Percentiles rank a stretch among this genome's conserved stretches.
Conservation (phyloP, 2,113 vertebrate species). For the Tringa solitaria region DNA sequence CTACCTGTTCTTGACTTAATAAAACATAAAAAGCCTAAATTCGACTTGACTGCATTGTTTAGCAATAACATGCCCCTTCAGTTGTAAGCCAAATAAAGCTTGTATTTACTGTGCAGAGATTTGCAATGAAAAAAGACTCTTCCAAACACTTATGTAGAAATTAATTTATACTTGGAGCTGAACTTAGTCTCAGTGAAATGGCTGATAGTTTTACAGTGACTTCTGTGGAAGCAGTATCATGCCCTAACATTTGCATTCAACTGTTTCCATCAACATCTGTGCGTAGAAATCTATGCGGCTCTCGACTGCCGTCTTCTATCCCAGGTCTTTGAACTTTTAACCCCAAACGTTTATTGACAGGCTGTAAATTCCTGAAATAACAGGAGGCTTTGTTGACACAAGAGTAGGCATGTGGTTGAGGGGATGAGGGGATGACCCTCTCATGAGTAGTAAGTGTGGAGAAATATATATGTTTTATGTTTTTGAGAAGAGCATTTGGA, state of each 20-base stretch:
- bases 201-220: background rate
- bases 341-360: background rate
- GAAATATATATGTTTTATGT: background rate
- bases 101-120: background rate
- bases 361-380: conserved; percentile 11
- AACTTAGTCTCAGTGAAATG: background rate
- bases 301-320: background rate
- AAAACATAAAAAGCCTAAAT: background rate
- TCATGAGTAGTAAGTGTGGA: rapidly evolving
- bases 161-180: background rate
- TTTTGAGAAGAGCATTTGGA: background rate
- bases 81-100: background rate
- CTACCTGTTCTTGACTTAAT: background rate
- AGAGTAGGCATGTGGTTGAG: background rate
- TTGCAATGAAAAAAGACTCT: background rate
- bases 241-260: background rate
- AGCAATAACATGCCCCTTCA: background rate
- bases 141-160: background rate
- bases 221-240: background rate
- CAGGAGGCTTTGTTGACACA: background rate
- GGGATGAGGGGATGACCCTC: background rate
- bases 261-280: background rate
- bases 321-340: background rate
- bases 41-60: background rate
- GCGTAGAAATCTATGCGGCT: background rate